Percentiles rank a stretch among this genome's conserved stretches.
These are phyloP conservation scores for Poeciliopsis retropinna DNA, from an alignment of 2,113 vertebrate species.

Conservation along the genomic window DNA sequence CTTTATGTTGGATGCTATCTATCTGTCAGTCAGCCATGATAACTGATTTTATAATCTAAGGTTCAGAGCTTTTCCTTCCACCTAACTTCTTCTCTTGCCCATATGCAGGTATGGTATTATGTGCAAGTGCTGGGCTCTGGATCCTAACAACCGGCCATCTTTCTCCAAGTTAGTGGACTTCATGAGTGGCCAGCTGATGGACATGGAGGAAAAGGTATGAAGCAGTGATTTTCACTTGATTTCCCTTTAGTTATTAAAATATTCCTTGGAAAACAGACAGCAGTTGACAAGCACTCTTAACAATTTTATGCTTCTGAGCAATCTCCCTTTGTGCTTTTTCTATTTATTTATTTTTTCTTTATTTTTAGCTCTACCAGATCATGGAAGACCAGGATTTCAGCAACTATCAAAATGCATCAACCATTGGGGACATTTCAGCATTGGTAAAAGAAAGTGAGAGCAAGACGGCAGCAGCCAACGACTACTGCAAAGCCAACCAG, in stretches of 20 bases:
- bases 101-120: constrained; percentile 86
- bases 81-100: neutral
- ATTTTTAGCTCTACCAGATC: constrained; percentile 74
- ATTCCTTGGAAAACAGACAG: neutral
- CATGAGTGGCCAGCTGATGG: constrained; percentile 84
- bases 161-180: constrained; percentile 87
- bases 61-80: neutral
- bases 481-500: constrained; percentile 35
- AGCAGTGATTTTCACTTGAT: neutral
- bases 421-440: constrained; percentile 30
- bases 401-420: constrained; percentile 58
- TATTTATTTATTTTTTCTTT: neutral
- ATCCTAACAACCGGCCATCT: constrained; percentile 83
- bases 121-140: constrained; percentile 90
- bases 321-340: neutral
- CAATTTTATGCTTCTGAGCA: neutral
- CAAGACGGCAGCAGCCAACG: constrained; percentile 12
- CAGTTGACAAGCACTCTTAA: neutral
- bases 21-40: too few relatives aligned
- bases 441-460: constrained; percentile 25
- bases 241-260: neutral
- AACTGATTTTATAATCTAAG: too few relatives aligned
- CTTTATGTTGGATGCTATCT: neutral
- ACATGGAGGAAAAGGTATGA: constrained; percentile 85
- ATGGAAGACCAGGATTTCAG: constrained; percentile 29